These are phyloP conservation scores for Rhagoletis zephyria DNA, from an alignment of 1,140 invertebrate genomes.

Conservation along the genomic window DNA sequence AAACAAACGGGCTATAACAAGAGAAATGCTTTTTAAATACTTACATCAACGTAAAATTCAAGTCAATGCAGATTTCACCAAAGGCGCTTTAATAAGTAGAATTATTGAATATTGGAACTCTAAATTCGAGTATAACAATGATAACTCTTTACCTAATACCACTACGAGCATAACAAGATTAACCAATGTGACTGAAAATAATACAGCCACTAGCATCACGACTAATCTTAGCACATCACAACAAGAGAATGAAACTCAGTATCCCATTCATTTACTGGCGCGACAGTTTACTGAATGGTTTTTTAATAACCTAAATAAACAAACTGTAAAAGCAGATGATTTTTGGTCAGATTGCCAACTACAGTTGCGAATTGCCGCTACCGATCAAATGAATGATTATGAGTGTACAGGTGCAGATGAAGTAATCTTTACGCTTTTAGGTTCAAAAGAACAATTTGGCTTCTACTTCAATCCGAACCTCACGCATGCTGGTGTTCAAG, in stretches of 20 bases:
- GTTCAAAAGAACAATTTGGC: constrained; percentile 69
- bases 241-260: constrained; percentile 53
- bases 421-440: constrained; percentile 59
- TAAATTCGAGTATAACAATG: neutral
- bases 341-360: constrained; percentile 76
- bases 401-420: constrained; percentile 57
- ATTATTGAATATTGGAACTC: constrained; percentile 73
- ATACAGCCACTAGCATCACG: neutral
- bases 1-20: constrained; percentile 73
- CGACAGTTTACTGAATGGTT: constrained; percentile 78
- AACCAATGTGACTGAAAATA: neutral
- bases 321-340: constrained; percentile 74
- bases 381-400: constrained; percentile 59
- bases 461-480: constrained; percentile 79
- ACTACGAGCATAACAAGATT: neutral
- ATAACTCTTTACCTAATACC: neutral
- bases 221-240: neutral
- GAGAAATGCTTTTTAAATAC: constrained; percentile 74
- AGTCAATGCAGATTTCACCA: constrained; percentile 72
- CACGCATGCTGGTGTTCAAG: constrained; percentile 75
- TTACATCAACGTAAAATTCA: constrained; percentile 70
- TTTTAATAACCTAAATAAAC: constrained; percentile 76
- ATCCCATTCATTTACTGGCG: constrained; percentile 74
- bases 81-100: constrained; percentile 73
- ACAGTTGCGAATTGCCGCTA: constrained; percentile 60